A percentile compares a stretch with the other conserved stretches of the same genome.
phyloP scores from a whole-genome alignment of 2,888 invertebrate genomes.

The Galeopsomyia nigrocyanea region DNA sequence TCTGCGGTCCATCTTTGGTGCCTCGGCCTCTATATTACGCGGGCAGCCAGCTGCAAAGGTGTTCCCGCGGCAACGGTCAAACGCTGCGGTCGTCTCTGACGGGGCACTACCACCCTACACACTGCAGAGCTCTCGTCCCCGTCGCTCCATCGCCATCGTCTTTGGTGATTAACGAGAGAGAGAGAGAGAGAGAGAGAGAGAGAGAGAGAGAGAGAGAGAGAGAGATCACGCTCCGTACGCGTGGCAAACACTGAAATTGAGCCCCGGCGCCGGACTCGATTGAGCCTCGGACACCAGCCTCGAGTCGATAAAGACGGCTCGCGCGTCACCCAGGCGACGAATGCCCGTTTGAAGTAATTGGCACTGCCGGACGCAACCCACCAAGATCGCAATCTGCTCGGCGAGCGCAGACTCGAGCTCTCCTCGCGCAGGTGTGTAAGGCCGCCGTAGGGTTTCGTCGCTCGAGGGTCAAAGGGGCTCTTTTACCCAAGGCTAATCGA shows the following conservation, averaged over 20 bases:
- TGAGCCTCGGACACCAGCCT: slow-evolving; percentile 52
- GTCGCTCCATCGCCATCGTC: slow-evolving; percentile 49
- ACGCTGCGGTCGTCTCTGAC: slow-evolving; percentile 66
- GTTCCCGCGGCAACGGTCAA: slow-evolving; percentile 55
- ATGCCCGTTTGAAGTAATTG: slow-evolving; percentile 46
- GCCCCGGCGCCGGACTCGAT: slow-evolving; percentile 62
- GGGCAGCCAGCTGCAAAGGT: slow-evolving; percentile 30
- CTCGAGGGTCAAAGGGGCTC: too few species aligned
- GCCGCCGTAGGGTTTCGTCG: too few species aligned
- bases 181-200: slow-evolving; percentile 5
- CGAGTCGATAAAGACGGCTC: slow-evolving; percentile 26
- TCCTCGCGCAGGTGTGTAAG: neutral
- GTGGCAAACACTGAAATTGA: slow-evolving; percentile 60
- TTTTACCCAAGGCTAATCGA: too few species aligned
- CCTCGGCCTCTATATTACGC: slow-evolving; percentile 24
- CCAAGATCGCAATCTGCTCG: too few species aligned
- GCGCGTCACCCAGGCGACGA: slow-evolving; percentile 43
- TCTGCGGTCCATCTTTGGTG: slow-evolving; percentile 48
- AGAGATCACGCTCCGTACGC: slow-evolving; percentile 6
- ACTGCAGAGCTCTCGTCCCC: neutral
- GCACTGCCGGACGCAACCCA: slow-evolving; percentile 22
- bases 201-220: slow-evolving; percentile 55
- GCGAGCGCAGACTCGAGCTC: too few species aligned
- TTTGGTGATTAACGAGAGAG: slow-evolving; percentile 68
- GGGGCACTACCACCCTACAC: slow-evolving; percentile 48